Evolutionary conservation across 2,797 vertebrate species (phyloP).

Genomic region (Macroramphosus scolopax): DNA sequence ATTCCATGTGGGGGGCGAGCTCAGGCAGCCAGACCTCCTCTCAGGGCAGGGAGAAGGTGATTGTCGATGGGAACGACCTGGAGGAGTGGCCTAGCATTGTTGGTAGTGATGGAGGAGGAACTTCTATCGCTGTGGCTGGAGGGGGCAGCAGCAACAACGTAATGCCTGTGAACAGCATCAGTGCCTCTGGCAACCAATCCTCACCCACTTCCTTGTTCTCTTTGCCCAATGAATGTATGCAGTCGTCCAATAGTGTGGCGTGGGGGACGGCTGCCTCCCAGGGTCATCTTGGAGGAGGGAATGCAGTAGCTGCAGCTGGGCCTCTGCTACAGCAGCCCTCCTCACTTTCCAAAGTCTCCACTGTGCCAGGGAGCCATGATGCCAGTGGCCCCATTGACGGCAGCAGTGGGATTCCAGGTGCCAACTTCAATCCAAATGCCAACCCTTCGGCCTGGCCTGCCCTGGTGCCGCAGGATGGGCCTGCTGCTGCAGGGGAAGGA

Average conservation of each 20-base stretch:
- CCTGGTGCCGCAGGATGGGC: conserved; percentile 91
- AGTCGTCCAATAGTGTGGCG: conserved; percentile 72
- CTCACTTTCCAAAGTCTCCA: conserved; percentile 82
- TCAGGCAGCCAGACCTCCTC: conserved; percentile 91
- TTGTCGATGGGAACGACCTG: conserved; percentile 97
- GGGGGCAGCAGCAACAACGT: conserved; percentile 78
- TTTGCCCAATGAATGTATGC: conserved; percentile 85
- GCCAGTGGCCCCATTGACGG: conserved; percentile 85
- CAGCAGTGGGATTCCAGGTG: conserved; percentile 84
- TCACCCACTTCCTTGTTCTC: conserved; percentile 80
- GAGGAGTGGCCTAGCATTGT: conserved; percentile 99
- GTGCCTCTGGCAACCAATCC: conserved; percentile 88
- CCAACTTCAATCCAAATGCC: conserved; percentile 99
- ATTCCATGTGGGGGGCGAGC: conserved; percentile 98
- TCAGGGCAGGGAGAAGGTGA: conserved; percentile 99
- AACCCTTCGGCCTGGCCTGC: conserved; percentile 99
- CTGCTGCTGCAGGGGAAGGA: conserved; percentile 73
- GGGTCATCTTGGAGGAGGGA: conserved; percentile 77
- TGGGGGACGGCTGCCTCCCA: conserved; percentile 79
- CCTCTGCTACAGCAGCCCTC: conserved; percentile 70
- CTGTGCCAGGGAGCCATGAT: conserved; percentile 81
- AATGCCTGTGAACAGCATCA: conserved; percentile 87
- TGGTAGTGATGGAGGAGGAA: conserved; percentile 86
- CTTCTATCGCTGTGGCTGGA: conserved; percentile 55
- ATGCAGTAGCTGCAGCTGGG: conserved; percentile 71